Evolutionary conservation across 2,888 invertebrate genomes (phyloP).

Genomic region (Myathropa florea): DNA sequence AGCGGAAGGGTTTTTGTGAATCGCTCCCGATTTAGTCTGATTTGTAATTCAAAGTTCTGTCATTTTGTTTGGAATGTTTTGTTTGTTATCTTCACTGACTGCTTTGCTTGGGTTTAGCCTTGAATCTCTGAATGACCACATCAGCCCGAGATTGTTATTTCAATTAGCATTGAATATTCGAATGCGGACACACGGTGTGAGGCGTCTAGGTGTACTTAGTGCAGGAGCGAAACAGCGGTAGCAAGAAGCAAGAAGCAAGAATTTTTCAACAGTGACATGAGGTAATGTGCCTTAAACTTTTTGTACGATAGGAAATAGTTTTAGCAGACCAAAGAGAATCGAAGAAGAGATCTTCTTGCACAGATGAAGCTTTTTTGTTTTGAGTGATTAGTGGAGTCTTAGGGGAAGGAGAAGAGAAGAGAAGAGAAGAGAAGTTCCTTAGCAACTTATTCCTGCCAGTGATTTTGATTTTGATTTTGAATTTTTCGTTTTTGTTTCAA

Average conservation of each 20-base stretch:
- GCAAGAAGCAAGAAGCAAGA: background rate
- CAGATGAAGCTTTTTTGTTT: no score
- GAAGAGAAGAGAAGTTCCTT: constrained; percentile 30
- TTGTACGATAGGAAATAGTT: constrained; percentile 43
- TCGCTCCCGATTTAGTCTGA: constrained; percentile 9
- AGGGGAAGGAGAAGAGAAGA: background rate
- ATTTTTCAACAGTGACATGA: constrained; percentile 11
- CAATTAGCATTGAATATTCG: constrained; percentile 6
- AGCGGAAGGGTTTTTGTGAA: constrained; percentile 3
- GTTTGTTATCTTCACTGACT: background rate
- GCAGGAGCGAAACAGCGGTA: background rate
- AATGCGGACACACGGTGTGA: background rate
- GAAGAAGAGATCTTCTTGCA: constrained; percentile 23
- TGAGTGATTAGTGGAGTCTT: background rate
- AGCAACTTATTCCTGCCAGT: constrained; percentile 56
- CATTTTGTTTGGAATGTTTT: constrained; percentile 2
- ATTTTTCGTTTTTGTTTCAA: background rate
- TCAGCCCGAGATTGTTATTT: background rate
- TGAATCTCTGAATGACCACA: constrained; percentile 24
- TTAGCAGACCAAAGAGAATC: constrained; percentile 47
- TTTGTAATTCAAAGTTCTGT: constrained; percentile 45
- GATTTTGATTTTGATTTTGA: background rate
- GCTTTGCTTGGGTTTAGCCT: constrained; percentile 1
- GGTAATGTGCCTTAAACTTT: constrained; percentile 63
- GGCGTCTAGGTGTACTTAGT: background rate